Base-by-base conservation (phyloP, 2,888 invertebrate species). In the Athripsodes cinereus region DNA sequence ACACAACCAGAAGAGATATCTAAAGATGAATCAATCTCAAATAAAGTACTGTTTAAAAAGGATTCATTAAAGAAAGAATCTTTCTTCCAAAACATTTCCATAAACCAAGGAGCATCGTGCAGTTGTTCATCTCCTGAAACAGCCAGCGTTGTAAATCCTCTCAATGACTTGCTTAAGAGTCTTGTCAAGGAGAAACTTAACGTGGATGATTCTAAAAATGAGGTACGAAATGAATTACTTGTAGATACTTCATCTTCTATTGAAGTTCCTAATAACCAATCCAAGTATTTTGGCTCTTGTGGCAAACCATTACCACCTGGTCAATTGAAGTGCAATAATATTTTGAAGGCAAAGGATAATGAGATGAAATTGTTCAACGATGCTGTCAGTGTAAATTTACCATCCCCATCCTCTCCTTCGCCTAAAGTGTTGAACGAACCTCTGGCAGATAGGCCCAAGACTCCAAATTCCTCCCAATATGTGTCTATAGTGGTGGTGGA, bases 281-380 rank as follows among this genome's bases (percentile, higher is more conserved):
- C 81, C 48, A 84, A 84, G 70, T 79, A 84, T 69, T 83, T 85
- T 65, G 77, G 84, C 65, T 74, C 82, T 47, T 82, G 82, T 35
- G 82, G 80, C 22, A 85, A 86, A 67, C 87, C 90, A 20, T 82
- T 95, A 59, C 93, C 94, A 49, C 91, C 92, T 8, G 92, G 93
- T 64, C 91, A 94, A 70, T 82, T 96, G 62, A 96, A 96, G 75
- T 96, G 96, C 75, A 63, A 92, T 76, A 63, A 92, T 76, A 95
- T 96, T 71, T 78, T 96, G 55, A 96, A 96, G 82, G 92, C 92
- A 74, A 82, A 81, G 66, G 74, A 79, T 66, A 77, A 71, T 65
- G 78, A 78, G 66, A 74, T 78, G 5, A 78, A 76, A 64, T 74
- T 78, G 51, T 72, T 76, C 21, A 76, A 78, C 64, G 76, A 78